Evolutionary conservation across 2,888 invertebrate species (phyloP).

Genomic region (Pecten maximus): DNA sequence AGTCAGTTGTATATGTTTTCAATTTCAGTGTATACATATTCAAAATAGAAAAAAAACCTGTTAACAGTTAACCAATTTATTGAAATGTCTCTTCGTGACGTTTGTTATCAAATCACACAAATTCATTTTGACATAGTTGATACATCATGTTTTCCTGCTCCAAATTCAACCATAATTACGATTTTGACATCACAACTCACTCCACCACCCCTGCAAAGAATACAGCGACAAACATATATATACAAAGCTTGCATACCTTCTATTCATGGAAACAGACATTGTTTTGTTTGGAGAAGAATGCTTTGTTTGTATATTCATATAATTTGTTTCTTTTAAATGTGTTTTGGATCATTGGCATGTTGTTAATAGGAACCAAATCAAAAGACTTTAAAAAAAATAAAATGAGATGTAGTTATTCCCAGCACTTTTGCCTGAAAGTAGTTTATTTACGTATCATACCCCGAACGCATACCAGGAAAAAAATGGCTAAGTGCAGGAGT

Average conservation of each 20-base stretch:
- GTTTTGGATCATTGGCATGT: background rate
- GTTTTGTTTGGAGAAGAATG: background rate
- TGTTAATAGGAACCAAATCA: slow-evolving; percentile 25
- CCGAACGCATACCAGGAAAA: background rate
- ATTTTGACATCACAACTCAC: background rate
- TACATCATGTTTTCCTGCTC: background rate
- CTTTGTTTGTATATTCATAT: background rate
- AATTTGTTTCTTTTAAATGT: background rate
- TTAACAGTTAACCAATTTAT: background rate
- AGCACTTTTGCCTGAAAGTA: background rate
- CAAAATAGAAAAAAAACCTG: background rate
- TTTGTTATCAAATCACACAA: background rate
- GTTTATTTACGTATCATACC: background rate
- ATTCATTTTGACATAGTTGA: background rate
- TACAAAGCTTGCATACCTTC: background rate
- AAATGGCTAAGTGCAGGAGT: background rate
- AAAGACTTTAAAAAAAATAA: background rate
- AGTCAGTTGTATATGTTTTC: background rate
- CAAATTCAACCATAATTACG: background rate
- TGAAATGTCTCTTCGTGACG: background rate
- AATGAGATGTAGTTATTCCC: slow-evolving; percentile 14
- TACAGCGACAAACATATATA: background rate
- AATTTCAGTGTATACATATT: background rate
- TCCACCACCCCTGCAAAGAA: background rate
- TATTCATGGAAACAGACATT: background rate